Evolutionary conservation across 2,797 vertebrate species (phyloP).

Genomic region (Acestrorhynchus altus): DNA sequence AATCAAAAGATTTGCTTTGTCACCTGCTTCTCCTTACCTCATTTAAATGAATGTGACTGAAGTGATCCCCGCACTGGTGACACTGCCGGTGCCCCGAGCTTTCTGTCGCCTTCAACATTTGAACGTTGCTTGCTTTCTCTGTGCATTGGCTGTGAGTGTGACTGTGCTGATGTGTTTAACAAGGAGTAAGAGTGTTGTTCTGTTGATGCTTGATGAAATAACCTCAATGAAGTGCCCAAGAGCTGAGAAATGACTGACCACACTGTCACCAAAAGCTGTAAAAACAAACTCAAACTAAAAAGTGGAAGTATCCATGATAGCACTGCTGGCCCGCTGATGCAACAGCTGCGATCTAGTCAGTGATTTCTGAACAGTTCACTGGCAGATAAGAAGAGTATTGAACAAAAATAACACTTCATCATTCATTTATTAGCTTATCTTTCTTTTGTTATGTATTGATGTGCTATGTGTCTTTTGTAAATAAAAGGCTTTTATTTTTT

Average conservation of each 20-base stretch:
- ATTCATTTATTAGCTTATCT: too few relatives aligned
- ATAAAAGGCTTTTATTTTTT: too few relatives aligned
- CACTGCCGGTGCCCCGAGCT: not conserved
- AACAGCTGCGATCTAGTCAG: too few relatives aligned
- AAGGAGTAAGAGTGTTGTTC: slow-evolving; percentile 7
- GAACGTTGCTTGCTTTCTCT: not conserved
- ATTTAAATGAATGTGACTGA: slow-evolving; percentile 9
- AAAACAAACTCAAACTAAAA: too few relatives aligned
- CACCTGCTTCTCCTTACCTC: not conserved
- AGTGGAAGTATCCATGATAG: too few relatives aligned
- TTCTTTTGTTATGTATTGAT: too few relatives aligned
- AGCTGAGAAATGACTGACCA: not conserved
- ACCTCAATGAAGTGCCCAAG: not conserved
- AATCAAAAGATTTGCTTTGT: slow-evolving; percentile 24
- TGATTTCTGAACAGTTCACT: too few relatives aligned
- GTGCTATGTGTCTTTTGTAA: too few relatives aligned
- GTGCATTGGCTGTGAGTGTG: not conserved
- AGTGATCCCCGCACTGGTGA: not conserved
- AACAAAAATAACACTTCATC: too few relatives aligned
- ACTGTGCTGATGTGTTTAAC: not conserved
- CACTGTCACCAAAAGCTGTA: not conserved
- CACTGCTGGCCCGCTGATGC: too few relatives aligned
- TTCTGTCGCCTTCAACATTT: not conserved
- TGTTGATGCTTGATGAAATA: not conserved
- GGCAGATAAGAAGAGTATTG: too few relatives aligned